Base-by-base conservation (phyloP, 2,888 invertebrate species). In the Torymus texanus region DNA sequence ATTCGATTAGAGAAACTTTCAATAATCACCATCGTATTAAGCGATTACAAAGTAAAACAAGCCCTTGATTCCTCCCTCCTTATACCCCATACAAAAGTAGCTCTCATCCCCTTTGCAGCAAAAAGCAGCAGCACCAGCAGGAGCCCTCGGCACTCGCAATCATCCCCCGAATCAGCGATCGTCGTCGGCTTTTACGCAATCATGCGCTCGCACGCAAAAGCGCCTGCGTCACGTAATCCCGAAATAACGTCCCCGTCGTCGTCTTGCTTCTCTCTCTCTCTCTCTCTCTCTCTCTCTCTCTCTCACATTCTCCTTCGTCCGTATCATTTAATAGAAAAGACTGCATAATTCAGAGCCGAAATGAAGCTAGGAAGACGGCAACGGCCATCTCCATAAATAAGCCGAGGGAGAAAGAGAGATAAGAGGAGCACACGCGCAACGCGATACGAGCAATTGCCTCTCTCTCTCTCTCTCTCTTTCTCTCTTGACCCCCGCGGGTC, bases 381-480 rank as follows among this genome's bases (percentile, higher is more conserved):
- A 8, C 59, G 62, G 41, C 59, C 55, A 24, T 50, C 70, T 16
- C 56, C 70, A 63, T 67, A 63, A 76, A 76, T 70, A 75, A 75
- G 51, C 75, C 29, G 50, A 12, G 53, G 13, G 8, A 41, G 41
- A 29, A 3, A 29, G 8, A 8, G 29, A 4, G 3, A 8, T 1
- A 2, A 21, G 21, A 21, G 2, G n/a, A 14, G 58, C 18, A 16
- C 21, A 21, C 61, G 21, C 55, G 70, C 62, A 76, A 68, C 53
- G 55, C 70, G 70, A 76, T 63, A 76, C 76, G 63, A 68, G 76
- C 76, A 70, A 70, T 70, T 76, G 63, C 68, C 29, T 67, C 29
- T 24, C 53, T 67, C 29, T 24, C 59, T 67, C 29, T 24, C 59
- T 67, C 29, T 24, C 53, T 67, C 29, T 67, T 24, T 24, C 53